Evolutionary conservation across 2,113 vertebrate species (phyloP), one percentile per base, ranked within the genome.

Genomic region (Salvator merianae): DNA sequence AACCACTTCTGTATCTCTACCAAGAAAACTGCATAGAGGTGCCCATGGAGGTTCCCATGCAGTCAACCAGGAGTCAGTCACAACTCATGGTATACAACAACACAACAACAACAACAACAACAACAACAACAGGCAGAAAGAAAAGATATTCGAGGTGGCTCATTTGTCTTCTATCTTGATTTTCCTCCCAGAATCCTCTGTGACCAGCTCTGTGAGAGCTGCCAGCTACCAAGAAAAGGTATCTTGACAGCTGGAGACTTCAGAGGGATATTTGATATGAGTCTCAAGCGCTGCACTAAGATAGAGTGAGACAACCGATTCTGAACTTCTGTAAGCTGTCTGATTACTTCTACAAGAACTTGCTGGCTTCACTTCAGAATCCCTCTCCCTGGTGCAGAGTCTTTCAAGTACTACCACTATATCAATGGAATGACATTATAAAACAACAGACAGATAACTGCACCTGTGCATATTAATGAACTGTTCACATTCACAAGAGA

Each of bases 391-490:
- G 66, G 63, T 87, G 90, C 24, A 20, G 73, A 93, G 70, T 91
- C 43, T 10, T 24, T 92, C 86, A 91, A 91, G 82, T 84, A 62
- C 63, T 68, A 78, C 43, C 80, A 88, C 86, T 91, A 81, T 74
- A 90, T 85, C 93, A 93, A 89, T 86, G 77, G 84, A 90, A 92
- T 50, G 89, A 66, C 85, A 78, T 89, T 91, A 84, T 69, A 90
- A 91, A 91, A 69, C 83, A 91, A 88, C 85, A 87, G 89, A 80
- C 63, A 87, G 85, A 85, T 87, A 87, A 65, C 83, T 69, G 66
- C 69, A 89, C 71, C 77, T 74, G 84, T 78, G 83, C 90, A 90
- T 93, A 87, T 94, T 94, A 95, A 92, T 76, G 68, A 89, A 3
- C 3, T 16, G 28, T 83, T 90, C 85, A 70, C 75, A 78, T 84